phyloP scores from a whole-genome alignment of 37 sponge, comb jelly and placozoan genomes.

The Aplysina aerophoba region DNA sequence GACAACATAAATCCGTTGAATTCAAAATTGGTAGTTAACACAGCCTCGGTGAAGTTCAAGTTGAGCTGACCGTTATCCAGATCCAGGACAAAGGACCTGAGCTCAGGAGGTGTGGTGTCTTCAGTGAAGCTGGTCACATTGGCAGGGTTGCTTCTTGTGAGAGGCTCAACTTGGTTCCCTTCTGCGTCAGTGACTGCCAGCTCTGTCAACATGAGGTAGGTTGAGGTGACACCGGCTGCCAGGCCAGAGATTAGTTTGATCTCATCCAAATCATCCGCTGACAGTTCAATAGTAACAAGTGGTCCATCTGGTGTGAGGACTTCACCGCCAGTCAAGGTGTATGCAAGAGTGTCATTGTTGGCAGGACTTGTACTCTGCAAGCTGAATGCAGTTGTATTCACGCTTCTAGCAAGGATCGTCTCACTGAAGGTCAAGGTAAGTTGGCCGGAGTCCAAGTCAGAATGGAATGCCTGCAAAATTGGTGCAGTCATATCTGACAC shows the following conservation, averaged over 20 bases:
- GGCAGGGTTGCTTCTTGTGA: constrained; percentile 38
- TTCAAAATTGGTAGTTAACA: constrained; percentile 41
- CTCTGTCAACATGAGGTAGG: constrained; percentile 62
- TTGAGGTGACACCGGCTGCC: constrained; percentile 55
- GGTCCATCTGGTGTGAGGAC: constrained; percentile 49
- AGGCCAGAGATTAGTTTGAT: constrained; percentile 71
- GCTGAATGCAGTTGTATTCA: constrained; percentile 60
- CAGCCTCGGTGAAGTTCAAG: constrained; percentile 84
- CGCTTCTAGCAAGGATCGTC: constrained; percentile 55
- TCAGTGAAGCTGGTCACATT: constrained; percentile 31
- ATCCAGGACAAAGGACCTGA: constrained; percentile 73
- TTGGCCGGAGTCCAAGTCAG: constrained; percentile 72
- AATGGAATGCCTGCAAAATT: constrained; percentile 26
- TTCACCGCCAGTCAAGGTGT: constrained; percentile 58
- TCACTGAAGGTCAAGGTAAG: constrained; percentile 75
- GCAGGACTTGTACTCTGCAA: constrained; percentile 55
- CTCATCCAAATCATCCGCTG: constrained; percentile 65
- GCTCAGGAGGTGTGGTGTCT: constrained; percentile 60
- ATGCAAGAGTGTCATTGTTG: constrained; percentile 52
- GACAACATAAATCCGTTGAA: constrained; percentile 65
- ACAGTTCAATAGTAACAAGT: constrained; percentile 49
- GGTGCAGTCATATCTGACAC: constrained; percentile 53
- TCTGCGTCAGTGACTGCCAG: constrained; percentile 64
- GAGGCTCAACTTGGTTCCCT: constrained; percentile 60
- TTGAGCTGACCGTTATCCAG: constrained; percentile 69